Base-by-base conservation (phyloP, 23 tunicate genomes). In the Ciona savignyi region DNA sequence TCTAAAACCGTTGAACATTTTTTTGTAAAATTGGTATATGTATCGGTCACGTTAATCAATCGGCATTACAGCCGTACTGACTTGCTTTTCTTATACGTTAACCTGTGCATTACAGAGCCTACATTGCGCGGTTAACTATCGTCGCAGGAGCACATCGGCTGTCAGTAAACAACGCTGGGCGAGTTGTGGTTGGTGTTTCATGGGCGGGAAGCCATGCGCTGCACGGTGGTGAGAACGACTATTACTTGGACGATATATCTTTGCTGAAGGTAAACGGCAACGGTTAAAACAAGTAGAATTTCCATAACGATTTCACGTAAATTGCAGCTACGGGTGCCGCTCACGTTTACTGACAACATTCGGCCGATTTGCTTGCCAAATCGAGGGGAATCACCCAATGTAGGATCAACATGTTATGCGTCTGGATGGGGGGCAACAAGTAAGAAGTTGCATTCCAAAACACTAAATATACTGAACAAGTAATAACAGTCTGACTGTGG, bases 391-490 rank as follows among this genome's bases (percentile, higher is more conserved):
- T 42, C 26, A 22, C 85, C 85, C 27, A 3, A 28, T 2, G 29
- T 30, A 29, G 85, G 67, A 27, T 61, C 48, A 6, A 32, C 32
- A 2, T 81, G 85, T 65, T 66, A 56, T 48, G 62, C 71, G 22
- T 60, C 78, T 0, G 85, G 85, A 27, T 81, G 85, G 85, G 85
- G 85, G 19, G 73, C 68, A 1, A 34, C 60, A 11, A 51, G 85
- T 81, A 49, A 35, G 85, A 66, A 20, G 20, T 20, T 15, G 15
- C 61, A 49, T 49, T 49, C n/a, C n/a, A n/a, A n/a, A n/a, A n/a
- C n/a, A n/a, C n/a, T n/a, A n/a, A n/a, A n/a, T n/a, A n/a, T n/a
- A n/a, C n/a, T n/a, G n/a, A n/a, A n/a, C n/a, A n/a, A n/a, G n/a
- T n/a, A n/a, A n/a, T n/a, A n/a, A n/a, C n/a, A n/a, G n/a, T n/a